Evolutionary conservation across 2,888 invertebrate species (phyloP).

Genomic region (Epirrhoe tristata): DNA sequence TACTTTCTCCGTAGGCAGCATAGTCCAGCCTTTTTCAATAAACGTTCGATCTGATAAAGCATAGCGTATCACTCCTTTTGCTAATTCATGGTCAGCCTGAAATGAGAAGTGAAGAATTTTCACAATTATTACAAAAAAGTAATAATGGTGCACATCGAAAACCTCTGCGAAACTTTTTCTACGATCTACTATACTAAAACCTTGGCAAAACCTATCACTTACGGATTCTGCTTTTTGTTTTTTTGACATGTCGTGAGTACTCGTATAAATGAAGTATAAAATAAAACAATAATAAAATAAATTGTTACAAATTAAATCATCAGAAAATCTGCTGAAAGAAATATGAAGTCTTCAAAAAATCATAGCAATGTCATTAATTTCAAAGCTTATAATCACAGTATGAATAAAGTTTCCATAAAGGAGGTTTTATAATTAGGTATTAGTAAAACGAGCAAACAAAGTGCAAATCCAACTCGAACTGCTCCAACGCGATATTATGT

Average conservation of each 20-base stretch:
- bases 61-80: constrained; percentile 66
- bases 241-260: constrained; percentile 15
- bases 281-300: not conserved
- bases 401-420: not conserved
- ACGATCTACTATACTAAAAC: too few relatives aligned
- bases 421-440: too few relatives aligned
- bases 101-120: not conserved
- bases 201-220: too few relatives aligned
- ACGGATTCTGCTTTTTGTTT: constrained; percentile 27
- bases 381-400: not conserved
- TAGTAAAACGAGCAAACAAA: too few relatives aligned
- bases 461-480: too few relatives aligned
- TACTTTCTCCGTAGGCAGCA: constrained; percentile 77
- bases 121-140: too few relatives aligned
- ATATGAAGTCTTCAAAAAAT: not conserved
- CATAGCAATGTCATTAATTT: not conserved
- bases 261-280: constrained; percentile 13
- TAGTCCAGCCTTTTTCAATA: constrained; percentile 79
- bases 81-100: constrained; percentile 57
- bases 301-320: constrained; percentile 2
- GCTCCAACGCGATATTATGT: too few relatives aligned
- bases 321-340: not conserved
- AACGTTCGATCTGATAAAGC: constrained; percentile 72
- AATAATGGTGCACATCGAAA: not conserved
- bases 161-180: not conserved